Base-by-base conservation (phyloP, 2,113 vertebrate species). In the Saguinus midas region DNA sequence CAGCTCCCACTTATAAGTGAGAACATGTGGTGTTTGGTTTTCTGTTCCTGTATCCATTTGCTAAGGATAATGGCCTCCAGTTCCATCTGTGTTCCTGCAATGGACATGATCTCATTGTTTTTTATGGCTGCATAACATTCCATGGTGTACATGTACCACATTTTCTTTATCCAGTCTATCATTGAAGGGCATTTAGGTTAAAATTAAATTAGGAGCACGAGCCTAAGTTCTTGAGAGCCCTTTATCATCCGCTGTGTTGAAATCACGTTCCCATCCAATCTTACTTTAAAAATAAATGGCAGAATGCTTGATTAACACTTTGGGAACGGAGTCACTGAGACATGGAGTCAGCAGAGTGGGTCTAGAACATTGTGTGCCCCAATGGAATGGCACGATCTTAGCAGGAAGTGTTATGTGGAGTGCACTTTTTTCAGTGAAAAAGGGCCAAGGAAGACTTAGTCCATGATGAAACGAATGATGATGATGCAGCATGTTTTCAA, bases 251-350 rank as follows among this genome's bases (percentile, higher is more conserved):
- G 11, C 2, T 68, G 52, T 27, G 8, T 75, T 96, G 55, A 45
- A 83, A 66, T 17, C 20, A 73, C 21, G 35, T 93, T 80, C 79
- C 27, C 12, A 94, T 14, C 35, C 43, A 81, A 37, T 3, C 55
- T 88, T 3, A 43, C 23, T 79, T 72, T 55, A n/a, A 58, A 52
- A 57, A 18, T 18, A 18, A 72, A 57, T 45, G 87, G 50, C 29
- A 66, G 76, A 66, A 37, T 55, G 21, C 43, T 93, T 95, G 58
- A 66, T 57, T 55, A 94, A 61, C 8, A 2, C n/a, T 93, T 76
- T 75, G 35, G 72, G 75, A 93, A 64, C 21, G 5, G n/a, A 93
- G 35, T 75, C 84, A 52, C 70, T 58, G 75, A 87, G 61, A 66
- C 20, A 17, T 2, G 13, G 37, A 7, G 23, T 27, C 18, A 0